Evolutionary conservation across 2,797 vertebrate species (phyloP).

Genomic region (Pseudomugil tenellus): DNA sequence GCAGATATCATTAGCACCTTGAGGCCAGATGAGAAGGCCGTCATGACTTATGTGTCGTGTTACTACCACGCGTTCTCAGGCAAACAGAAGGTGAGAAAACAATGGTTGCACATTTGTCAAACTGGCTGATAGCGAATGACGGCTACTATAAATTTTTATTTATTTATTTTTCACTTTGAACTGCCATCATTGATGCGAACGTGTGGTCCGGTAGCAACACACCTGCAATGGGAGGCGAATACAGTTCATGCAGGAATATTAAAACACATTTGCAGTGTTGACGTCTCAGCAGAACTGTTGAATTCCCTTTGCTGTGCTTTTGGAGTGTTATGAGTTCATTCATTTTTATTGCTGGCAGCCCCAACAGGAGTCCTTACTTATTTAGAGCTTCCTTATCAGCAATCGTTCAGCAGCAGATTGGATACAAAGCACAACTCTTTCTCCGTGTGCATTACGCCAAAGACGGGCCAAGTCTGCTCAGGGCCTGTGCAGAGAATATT

Average conservation of each 20-base stretch:
- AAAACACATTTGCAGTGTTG: conserved; percentile 7
- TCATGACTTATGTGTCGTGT: conserved; percentile 99
- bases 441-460: conserved; percentile 9
- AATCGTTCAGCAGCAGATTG: conserved; percentile 22
- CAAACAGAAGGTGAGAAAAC: conserved; percentile 96
- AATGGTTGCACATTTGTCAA: conserved; percentile 5
- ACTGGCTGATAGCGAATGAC: conserved; percentile 8
- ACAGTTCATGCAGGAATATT: neutral
- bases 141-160: neutral
- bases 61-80: conserved; percentile 99
- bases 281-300: neutral
- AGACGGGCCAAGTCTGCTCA: conserved; percentile 2
- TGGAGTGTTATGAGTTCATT: conserved; percentile 11
- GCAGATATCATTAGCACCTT: conserved; percentile 99
- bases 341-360: conserved; percentile 26
- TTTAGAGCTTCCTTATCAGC: conserved; percentile 29
- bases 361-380: conserved; percentile 11
- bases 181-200: neutral
- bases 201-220: neutral
- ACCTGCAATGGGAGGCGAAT: neutral
- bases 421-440: conserved; percentile 9
- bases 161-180: neutral
- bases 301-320: neutral
- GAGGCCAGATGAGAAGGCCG: conserved; percentile 98
- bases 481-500: conserved; percentile 24